phyloP scores from a whole-genome alignment of 2,888 invertebrate species.

The Agapostemon virescens region DNA sequence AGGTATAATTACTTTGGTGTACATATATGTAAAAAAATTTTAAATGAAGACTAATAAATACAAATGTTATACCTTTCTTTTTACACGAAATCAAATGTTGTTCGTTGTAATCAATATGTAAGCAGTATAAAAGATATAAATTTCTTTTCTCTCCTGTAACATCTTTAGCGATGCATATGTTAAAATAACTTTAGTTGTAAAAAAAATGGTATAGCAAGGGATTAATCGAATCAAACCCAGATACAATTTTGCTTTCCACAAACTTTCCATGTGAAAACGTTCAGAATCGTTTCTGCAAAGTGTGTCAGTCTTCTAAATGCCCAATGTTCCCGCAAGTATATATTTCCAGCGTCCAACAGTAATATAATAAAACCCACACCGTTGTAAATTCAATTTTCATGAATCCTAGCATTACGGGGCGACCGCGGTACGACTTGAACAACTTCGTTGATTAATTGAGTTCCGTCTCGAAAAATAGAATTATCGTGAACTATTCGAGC shows the following conservation, averaged over 20 bases:
- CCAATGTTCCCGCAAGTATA: background rate
- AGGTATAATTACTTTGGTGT: too few relatives aligned
- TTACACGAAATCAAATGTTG: too few relatives aligned
- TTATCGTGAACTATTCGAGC: constrained; percentile 31
- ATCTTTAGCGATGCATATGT: too few relatives aligned
- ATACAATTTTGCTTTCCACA: background rate
- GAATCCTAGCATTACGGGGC: background rate
- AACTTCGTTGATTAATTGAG: constrained; percentile 5
- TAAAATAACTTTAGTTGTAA: too few relatives aligned
- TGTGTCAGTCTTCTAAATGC: background rate
- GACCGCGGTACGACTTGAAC: background rate
- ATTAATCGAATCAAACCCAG: too few relatives aligned
- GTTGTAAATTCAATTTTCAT: background rate
- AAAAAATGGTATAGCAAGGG: too few relatives aligned
- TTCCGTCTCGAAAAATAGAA: constrained; percentile 19
- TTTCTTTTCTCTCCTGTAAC: too few relatives aligned
- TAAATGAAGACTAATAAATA: too few relatives aligned
- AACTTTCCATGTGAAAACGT: background rate
- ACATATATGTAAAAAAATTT: too few relatives aligned
- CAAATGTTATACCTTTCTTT: too few relatives aligned
- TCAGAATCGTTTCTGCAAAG: background rate
- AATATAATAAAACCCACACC: background rate
- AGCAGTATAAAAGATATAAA: too few relatives aligned
- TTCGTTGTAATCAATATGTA: too few relatives aligned
- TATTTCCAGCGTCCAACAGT: background rate